A percentile compares a stretch with the other conserved stretches of the same genome.
Conservation (phyloP, 2,797 vertebrate genomes). For the Lindbergichthys nudifrons region DNA sequence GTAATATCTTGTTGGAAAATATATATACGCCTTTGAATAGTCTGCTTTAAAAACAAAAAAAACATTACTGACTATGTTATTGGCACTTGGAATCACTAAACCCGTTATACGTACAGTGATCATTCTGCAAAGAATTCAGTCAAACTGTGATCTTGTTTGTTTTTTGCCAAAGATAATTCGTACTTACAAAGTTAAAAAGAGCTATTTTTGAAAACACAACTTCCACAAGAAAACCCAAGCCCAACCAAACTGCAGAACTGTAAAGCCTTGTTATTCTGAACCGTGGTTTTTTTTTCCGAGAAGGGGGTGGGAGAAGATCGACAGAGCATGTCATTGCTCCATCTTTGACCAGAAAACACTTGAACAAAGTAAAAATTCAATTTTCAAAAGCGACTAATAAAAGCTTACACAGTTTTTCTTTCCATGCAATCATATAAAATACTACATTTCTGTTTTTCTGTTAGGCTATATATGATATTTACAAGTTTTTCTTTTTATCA, state of each 20-base stretch:
- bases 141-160: conserved; percentile 70
- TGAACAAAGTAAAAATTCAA: conserved; percentile 84
- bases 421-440: conserved; percentile 96
- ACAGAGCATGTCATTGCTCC: conserved; percentile 55
- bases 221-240: conserved; percentile 61
- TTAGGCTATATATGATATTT: conserved; percentile 90
- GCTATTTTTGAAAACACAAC: conserved; percentile 69
- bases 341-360: conserved; percentile 83
- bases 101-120: conserved; percentile 75
- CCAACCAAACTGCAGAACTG: conserved; percentile 80
- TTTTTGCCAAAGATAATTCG: conserved; percentile 64
- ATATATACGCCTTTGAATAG: conserved; percentile 81
- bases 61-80: conserved; percentile 69
- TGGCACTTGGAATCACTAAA: conserved; percentile 84
- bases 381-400: conserved; percentile 90
- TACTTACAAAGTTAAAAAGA: conserved; percentile 71
- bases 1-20: conserved; percentile 81
- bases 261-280: conserved; percentile 68
- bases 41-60: conserved; percentile 58
- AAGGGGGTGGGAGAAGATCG: conserved; percentile 11
- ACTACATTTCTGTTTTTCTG: conserved; percentile 88
- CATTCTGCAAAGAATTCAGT: conserved; percentile 67
- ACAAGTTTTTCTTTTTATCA: conserved; percentile 86
- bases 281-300: conserved; percentile 31
- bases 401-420: conserved; percentile 89